Evolutionary conservation across 2,888 invertebrate species (phyloP), one percentile per base, ranked within the genome.

Genomic region (Caenorhabditis zanzibari): DNA sequence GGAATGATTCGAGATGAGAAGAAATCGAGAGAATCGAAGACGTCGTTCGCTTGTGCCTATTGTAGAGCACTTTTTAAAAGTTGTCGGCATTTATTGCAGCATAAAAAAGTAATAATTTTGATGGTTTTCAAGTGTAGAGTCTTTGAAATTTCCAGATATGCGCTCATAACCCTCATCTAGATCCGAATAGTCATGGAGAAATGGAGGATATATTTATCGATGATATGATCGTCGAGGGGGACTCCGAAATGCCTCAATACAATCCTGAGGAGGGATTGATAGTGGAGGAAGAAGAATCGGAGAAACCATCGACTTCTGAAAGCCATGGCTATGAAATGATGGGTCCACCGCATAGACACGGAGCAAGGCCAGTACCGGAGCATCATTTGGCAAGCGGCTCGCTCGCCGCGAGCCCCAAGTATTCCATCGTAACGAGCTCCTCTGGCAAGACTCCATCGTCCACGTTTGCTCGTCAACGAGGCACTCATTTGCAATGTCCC

Each of bases 71-170:
- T 68, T 19, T 83, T 79, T 16, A 63, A 35, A 38, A 71, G 24
- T 10, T 19, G 74, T 0, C 19, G 24, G 12, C 64, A 49, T 19
- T 19, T 79, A 14, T 28, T 83, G 19, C 56, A 56, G 24, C 83
- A 83, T 71, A 72, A 71, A 49, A 73, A 44, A 49, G 72, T 82
- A n/a, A n/a, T n/a, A n/a, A n/a, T n/a, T n/a, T n/a, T n/a, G n/a
- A n/a, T n/a, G n/a, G n/a, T n/a, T n/a, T n/a, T n/a, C n/a, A n/a
- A n/a, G n/a, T n/a, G n/a, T n/a, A n/a, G n/a, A 32, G 32, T 7
- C 32, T 32, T 7, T 32, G 32, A 38, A 38, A 38, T 66, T 59
- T 73, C 2, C 52, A 81, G 68, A 74, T 59, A n/a, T 74, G 68
- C 19, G 16, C 54, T n/a, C 47, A 26, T 61, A 71, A 26, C 28